A percentile compares a stretch with the other conserved stretches of the same genome.
Conservation (phyloP, 2,113 vertebrate genomes). For the Monopterus albus region DNA sequence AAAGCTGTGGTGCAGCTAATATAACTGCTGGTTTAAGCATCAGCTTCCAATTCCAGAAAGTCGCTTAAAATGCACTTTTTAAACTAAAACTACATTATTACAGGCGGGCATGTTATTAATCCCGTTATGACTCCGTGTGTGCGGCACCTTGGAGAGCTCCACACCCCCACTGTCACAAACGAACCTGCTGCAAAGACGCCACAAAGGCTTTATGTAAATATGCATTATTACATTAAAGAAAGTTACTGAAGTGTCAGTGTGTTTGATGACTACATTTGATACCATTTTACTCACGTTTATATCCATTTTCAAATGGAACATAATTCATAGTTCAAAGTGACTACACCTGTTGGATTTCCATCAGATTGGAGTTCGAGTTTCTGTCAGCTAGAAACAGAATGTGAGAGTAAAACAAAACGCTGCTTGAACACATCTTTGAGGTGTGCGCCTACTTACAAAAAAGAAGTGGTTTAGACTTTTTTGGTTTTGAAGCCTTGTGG, state of each 20-base stretch:
- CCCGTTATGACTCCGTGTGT: background rate
- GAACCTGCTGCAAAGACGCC: too few species aligned
- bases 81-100: background rate
- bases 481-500: background rate
- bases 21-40: background rate
- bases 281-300: background rate
- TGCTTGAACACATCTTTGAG: background rate
- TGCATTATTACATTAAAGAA: too few species aligned
- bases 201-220: too few species aligned
- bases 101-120: background rate
- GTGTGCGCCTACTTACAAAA: background rate
- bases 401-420: background rate
- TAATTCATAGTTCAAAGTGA: background rate
- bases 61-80: background rate
- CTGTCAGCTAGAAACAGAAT: background rate
- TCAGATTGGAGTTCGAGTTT: too few species aligned
- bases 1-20: background rate
- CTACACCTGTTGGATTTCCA: conserved; percentile 39
- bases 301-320: background rate
- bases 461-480: background rate
- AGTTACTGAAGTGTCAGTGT: background rate
- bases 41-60: background rate
- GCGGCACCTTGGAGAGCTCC: conserved; percentile 52
- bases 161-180: too few species aligned
- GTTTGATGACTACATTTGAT: background rate